A percentile compares a stretch with the other conserved stretches of the same genome.
These are phyloP conservation scores for Henicopernis longicauda DNA, from an alignment of 2,113 vertebrate genomes.

Conservation along the genomic window DNA sequence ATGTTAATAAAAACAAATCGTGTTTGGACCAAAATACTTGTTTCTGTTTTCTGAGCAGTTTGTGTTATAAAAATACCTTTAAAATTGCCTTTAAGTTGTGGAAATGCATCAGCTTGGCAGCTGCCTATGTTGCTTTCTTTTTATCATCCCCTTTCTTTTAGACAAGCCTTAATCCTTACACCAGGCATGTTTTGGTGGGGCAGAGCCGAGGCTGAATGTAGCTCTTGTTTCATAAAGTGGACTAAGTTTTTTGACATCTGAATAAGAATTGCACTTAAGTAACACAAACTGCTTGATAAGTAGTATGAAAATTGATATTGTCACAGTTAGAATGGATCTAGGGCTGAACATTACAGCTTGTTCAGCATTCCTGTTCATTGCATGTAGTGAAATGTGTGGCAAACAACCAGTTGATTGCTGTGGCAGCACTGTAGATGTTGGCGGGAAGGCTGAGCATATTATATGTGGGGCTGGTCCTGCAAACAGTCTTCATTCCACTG, in stretches of 20 bases:
- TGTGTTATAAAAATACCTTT: not conserved
- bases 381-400: not conserved
- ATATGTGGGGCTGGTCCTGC: not conserved
- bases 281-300: not conserved
- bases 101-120: not conserved
- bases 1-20: not conserved
- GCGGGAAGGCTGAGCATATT: not conserved
- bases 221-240: not conserved
- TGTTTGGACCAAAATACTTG: not conserved
- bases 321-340: not conserved
- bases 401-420: not conserved
- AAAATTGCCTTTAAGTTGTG: not conserved
- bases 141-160: not conserved
- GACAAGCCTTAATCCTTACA: not conserved
- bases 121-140: not conserved
- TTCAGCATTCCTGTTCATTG: not conserved
- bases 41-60: not conserved
- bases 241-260: not conserved
- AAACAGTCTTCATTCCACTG: not conserved
- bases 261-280: not conserved
- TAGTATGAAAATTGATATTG: not conserved
- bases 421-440: not conserved
- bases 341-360: not conserved
- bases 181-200: not conserved
- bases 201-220: not conserved